Percentiles rank a stretch among this genome's conserved stretches.
Conservation (phyloP, 2,888 invertebrate genomes). For the Gastrophysa polygoni region DNA sequence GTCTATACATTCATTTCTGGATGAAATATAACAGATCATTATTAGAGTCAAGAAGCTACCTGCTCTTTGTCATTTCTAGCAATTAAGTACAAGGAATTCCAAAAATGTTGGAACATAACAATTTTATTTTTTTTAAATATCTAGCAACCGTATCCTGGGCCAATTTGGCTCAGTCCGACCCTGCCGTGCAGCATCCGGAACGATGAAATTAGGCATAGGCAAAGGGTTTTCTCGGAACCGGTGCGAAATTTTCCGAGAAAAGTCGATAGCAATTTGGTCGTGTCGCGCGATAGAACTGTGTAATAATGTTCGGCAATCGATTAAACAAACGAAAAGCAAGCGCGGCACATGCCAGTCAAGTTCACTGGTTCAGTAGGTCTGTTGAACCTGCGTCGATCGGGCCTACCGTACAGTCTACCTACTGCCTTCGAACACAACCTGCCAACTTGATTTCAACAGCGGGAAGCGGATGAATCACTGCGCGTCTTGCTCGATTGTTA, state of each 20-base stretch:
- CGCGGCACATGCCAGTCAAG: constrained; percentile 40
- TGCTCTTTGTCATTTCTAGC: too few relatives aligned
- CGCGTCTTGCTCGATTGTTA: not conserved
- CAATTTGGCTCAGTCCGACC: too few relatives aligned
- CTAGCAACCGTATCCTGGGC: too few relatives aligned
- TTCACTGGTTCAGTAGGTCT: constrained; percentile 47
- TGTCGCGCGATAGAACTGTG: not conserved
- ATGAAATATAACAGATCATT: too few relatives aligned
- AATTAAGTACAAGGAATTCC: too few relatives aligned
- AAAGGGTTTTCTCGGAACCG: not conserved
- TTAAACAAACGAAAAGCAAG: constrained; percentile 33
- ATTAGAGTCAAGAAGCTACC: too few relatives aligned
- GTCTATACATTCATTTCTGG: too few relatives aligned
- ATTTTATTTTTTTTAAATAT: too few relatives aligned
- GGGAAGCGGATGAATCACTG: constrained; percentile 15
- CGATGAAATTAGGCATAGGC: too few relatives aligned
- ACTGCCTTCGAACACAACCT: too few relatives aligned
- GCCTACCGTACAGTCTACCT: not conserved
- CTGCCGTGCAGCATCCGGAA: not conserved
- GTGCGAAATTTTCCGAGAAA: constrained; percentile 22
- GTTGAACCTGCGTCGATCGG: constrained; percentile 28
- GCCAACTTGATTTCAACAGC: too few relatives aligned
- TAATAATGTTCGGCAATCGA: constrained; percentile 30
- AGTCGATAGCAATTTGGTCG: constrained; percentile 29
- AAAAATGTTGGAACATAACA: too few relatives aligned